Percentiles rank a stretch among this genome's conserved stretches.
Evolutionary conservation across 1,140 invertebrate species (phyloP).

Genomic region (Yoshiicerus persimilis): DNA sequence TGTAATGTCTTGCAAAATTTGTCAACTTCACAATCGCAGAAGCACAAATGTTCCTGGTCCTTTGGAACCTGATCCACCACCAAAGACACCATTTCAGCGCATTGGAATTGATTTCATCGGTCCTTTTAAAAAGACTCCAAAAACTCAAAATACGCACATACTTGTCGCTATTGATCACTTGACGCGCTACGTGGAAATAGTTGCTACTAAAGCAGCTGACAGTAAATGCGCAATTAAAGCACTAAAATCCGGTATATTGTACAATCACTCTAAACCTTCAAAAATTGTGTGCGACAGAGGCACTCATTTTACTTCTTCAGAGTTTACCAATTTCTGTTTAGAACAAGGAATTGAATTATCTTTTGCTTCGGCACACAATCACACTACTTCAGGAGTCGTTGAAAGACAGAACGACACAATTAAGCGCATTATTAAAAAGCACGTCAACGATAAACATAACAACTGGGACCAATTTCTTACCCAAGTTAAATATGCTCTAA

Average conservation of each 20-base stretch:
- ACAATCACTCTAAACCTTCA: neutral
- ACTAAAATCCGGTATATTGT: neutral
- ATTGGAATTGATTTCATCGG: constrained; percentile 52
- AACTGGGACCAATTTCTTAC: neutral
- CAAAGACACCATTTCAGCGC: constrained; percentile 44
- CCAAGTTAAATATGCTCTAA: neutral
- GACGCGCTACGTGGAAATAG: constrained; percentile 51
- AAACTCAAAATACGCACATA: constrained; percentile 46
- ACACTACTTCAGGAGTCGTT: neutral
- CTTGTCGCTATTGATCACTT: constrained; percentile 50
- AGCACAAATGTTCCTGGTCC: neutral
- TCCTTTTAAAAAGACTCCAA: constrained; percentile 44
- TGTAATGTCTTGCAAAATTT: constrained; percentile 26
- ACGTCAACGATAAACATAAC: neutral
- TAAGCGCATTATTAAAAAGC: neutral
- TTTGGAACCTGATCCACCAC: neutral
- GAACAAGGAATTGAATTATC: neutral
- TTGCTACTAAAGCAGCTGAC: constrained; percentile 27
- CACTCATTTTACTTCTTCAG: neutral
- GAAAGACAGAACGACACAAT: neutral
- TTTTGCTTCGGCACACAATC: neutral
- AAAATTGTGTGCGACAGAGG: neutral
- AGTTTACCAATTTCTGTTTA: neutral
- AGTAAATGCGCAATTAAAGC: neutral
- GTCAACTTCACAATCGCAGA: constrained; percentile 39